A percentile compares a stretch with the other conserved stretches of the same genome.
Evolutionary conservation across 2,888 invertebrate genomes (phyloP).

Genomic region (Aleiodes leptofemur): DNA sequence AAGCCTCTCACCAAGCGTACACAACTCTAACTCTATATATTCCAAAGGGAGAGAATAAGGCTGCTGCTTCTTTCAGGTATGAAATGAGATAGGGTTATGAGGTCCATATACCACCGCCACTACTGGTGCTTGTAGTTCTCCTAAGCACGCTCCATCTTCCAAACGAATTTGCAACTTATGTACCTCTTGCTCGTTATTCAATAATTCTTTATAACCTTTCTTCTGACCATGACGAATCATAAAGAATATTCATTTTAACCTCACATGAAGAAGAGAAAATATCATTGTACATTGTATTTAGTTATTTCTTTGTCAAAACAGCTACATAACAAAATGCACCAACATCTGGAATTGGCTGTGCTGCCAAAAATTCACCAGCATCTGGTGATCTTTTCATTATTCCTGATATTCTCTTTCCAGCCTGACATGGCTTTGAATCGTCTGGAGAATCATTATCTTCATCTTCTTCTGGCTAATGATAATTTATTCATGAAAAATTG

Average conservation of each 20-base stretch:
- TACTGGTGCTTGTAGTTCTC: conserved; percentile 28
- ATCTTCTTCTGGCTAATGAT: conserved; percentile 43
- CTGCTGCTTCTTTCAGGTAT: conserved; percentile 60
- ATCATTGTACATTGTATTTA: conserved; percentile 25
- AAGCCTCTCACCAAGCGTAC: conserved; percentile 22
- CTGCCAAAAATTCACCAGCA: conserved; percentile 78
- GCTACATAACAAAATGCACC: conserved; percentile 79
- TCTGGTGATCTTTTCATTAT: conserved; percentile 78
- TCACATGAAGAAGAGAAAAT: neutral
- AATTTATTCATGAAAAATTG: conserved; percentile 3
- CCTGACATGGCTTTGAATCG: conserved; percentile 43
- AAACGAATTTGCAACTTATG: conserved; percentile 70
- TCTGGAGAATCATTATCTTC: conserved; percentile 31
- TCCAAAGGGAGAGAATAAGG: neutral
- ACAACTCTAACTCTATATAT: conserved; percentile 34
- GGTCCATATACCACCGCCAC: conserved; percentile 59
- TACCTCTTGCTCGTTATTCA: conserved; percentile 57
- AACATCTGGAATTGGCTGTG: conserved; percentile 78
- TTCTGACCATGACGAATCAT: conserved; percentile 39
- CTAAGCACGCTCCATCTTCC: conserved; percentile 29
- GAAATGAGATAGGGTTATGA: conserved; percentile 71
- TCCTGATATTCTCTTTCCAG: conserved; percentile 69
- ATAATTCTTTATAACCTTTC: conserved; percentile 47
- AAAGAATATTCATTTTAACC: conserved; percentile 23
- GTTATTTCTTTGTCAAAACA: conserved; percentile 73